Base-by-base conservation (phyloP, 2,113 vertebrate genomes). In the Herpetotheres cachinnans region DNA sequence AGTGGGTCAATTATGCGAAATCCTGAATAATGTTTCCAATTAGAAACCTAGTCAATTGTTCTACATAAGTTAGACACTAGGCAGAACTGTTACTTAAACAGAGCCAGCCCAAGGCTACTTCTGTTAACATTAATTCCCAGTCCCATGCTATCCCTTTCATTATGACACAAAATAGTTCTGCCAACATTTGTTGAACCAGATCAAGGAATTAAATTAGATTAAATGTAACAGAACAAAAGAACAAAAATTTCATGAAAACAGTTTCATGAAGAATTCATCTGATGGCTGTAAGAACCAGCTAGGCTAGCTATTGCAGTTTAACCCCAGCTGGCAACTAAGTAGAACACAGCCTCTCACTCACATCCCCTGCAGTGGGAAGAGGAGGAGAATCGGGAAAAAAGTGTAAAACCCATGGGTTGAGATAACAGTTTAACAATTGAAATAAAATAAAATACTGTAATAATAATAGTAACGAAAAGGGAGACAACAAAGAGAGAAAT, bases 41-140 rank as follows among this genome's bases (percentile, higher is more conserved):
- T 19, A 56, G 72, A 84, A 77, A 77, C 20, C 34, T 24, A 58
- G 36, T 11, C 42, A 61, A 34, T 42, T 70, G 24, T 11, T 82
- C 22, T 40, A 17, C 1, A 0, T 4, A 66, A 80, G 52, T 46
- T 44, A 62, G 54, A 79, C 32, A 58, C n/a, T 77, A 4, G 0
- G 32, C n/a, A 62, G 17, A 81, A 89, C 30, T 29, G 13, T 17
- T 54, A 87, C 47, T 61, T 34, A 30, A 61, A 77, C 18, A 24
- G 50, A 56, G 26, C 10, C 76, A 86, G 71, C 20, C 71, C 76
- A 86, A 82, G 55, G 54, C 55, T 86, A 40, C 76, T 73, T 54
- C 49, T 82, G 30, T 21, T 82, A 78, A 62, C 27, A 44, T 49
- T 63, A 54, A 89, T 40, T 63, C 54, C 70, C 58, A 91, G 1